These are phyloP conservation scores for Archilochus colubris DNA, from an alignment of 2,113 vertebrate species.

Conservation along the genomic window DNA sequence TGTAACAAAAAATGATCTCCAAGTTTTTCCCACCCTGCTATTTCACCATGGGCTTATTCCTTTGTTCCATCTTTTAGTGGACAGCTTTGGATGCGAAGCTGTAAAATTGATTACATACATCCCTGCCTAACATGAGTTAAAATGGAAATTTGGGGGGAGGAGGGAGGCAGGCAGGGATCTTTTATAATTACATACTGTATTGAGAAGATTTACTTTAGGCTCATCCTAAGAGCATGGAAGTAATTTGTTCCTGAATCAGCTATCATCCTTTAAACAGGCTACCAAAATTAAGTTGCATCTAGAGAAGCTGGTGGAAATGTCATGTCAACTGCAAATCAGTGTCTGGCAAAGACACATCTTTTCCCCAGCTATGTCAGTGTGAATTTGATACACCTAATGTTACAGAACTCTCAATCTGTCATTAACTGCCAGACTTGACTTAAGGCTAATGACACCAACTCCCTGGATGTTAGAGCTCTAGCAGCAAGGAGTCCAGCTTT, in stretches of 20 bases:
- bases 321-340: neutral
- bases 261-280: neutral
- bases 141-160: neutral
- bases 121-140: neutral
- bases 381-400: constrained; percentile 17
- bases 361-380: neutral
- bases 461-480: constrained; percentile 10
- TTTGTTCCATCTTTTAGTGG: constrained; percentile 14
- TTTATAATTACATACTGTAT: constrained; percentile 24
- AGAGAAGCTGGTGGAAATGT: constrained; percentile 25
- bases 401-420: neutral
- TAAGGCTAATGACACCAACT: constrained; percentile 25
- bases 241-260: neutral
- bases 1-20: constrained; percentile 68
- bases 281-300: neutral
- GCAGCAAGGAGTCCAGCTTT: constrained; percentile 25
- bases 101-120: constrained; percentile 34
- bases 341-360: neutral
- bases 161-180: neutral
- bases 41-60: constrained; percentile 32
- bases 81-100: neutral
- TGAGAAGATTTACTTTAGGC: neutral
- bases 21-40: constrained; percentile 57
- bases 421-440: constrained; percentile 37
- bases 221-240: neutral